Evolutionary conservation across 2,888 invertebrate species (phyloP), one percentile per base, ranked within the genome.

Genomic region (Hedychridium roseum): DNA sequence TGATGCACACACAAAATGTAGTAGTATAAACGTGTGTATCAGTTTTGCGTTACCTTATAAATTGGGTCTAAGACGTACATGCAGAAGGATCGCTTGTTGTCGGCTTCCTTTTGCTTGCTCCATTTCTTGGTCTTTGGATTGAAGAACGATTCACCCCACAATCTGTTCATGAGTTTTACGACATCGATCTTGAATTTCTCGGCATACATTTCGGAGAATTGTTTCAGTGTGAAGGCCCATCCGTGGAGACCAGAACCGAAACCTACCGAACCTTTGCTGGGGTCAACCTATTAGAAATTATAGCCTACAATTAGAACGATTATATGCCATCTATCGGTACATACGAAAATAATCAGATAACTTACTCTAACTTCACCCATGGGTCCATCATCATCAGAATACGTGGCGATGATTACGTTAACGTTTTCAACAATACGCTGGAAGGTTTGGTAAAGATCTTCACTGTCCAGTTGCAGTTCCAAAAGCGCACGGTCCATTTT

Each of bases 71-170:
- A 83, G 72, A 99, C 94, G 82, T 98, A 99, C 91, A 97, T 96
- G 81, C 91, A 92, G 89, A 99, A 99, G 1, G 98, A 97, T 70
- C 99, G 90, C 81, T 94, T 94, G 86, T 94, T 93, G 54, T 93
- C 94, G 1, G 82, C 81, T 75, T 93, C 94, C 86, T 90, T 92
- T 80, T 89, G 90, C 80, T 95, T 95, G 45, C 90, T 85, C 99
- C 99, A 99, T 80, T 99, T 99, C 90, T 97, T 99, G 60, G 96
- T 94, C 78, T 92, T 91, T 55, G 91, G 84, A 71, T 97, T 96
- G 86, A 97, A 99, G 88, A 97, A 99, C 81, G 97, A 97, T 82
- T 99, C 98, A 74, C 99, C 99, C 99, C 99, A 99, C 50, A 94
- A 82, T 78, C 88, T 84, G 84, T 92, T 96, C 98, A 99, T 99